Evolutionary conservation across 1,140 invertebrate genomes (phyloP), one percentile per base, ranked within the genome.

Genomic region (Dermatophagoides farinae): DNA sequence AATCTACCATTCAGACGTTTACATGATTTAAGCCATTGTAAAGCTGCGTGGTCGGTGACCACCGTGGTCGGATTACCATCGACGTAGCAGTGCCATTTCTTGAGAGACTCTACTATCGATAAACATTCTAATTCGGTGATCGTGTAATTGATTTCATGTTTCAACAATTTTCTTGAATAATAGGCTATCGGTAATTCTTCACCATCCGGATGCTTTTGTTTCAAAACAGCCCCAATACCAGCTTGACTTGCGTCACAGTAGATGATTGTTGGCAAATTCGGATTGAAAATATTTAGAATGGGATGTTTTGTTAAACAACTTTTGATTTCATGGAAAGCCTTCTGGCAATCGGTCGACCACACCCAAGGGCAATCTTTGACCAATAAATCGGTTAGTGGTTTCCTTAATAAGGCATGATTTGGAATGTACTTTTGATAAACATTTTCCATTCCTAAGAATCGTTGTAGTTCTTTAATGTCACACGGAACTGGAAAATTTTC

Each of bases 61-160:
- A 77, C 64, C 5, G 63, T 65, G 52, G 77, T 74, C n/a, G 66
- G 57, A 6, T 68, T 60, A 9, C 72, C 74, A 64, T 69, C 74
- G 10, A 77, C 50, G 62, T 75, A 78, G 49, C 77, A 65, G 57
- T 77, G 72, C 63, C 77, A 78, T 60, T 73, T 64, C 70, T 68
- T 65, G 52, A 75, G 61, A 18, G 71, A 74, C 67, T 70, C 75
- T 44, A 76, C 62, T 40, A 79, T 71, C 5, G 71, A 69, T 10
- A 75, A 66, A 0, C 69, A 74, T 67, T 80, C 78, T 64, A 73
- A 74, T 46, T 80, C 75, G 6, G 76, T 67, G 60, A 77, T 72
- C 18, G 69, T 67, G 65, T 78, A 79, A 14, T 73, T 73, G 61
- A 67, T 64, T 66, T 80, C 75, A n/a, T 72, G 65, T 23, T 62